Percentiles rank a stretch among this genome's conserved stretches.
phyloP scores from a whole-genome alignment of 2,797 vertebrate species.

The Onychomys arenicola region DNA sequence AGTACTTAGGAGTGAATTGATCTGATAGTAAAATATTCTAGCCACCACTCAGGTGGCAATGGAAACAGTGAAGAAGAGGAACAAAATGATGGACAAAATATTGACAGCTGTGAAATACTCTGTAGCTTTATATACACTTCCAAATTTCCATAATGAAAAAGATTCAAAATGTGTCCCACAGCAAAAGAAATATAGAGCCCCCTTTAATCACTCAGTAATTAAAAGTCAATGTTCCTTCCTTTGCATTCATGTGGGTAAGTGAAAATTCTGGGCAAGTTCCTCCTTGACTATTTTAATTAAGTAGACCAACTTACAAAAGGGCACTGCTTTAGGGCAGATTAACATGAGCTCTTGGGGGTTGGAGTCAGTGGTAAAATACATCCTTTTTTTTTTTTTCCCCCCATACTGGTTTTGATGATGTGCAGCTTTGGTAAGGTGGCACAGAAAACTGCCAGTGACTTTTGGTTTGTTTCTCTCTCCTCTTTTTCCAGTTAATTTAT shows the following conservation, averaged over 20 bases:
- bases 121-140: constrained; percentile 8
- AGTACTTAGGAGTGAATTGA: not conserved
- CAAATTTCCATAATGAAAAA: constrained; percentile 27
- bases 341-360: constrained; percentile 73
- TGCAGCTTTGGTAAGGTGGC: constrained; percentile 66
- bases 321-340: constrained; percentile 43
- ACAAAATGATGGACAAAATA: not conserved
- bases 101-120: not conserved
- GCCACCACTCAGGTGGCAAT: not conserved
- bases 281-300: constrained; percentile 77
- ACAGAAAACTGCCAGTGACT: constrained; percentile 12
- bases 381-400: too few species aligned
- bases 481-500: constrained; percentile 62
- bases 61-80: not conserved
- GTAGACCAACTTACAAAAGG: constrained; percentile 68
- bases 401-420: constrained; percentile 62
- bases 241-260: constrained; percentile 59
- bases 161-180: not conserved
- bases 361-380: constrained; percentile 63
- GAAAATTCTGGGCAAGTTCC: constrained; percentile 63
- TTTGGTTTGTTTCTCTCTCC: not conserved
- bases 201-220: constrained; percentile 57
- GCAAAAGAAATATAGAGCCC: constrained; percentile 22
- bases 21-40: not conserved
- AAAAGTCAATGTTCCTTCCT: constrained; percentile 52